Evolutionary conservation across 2,888 invertebrate species (phyloP).

Genomic region (Chalcis sispes): DNA sequence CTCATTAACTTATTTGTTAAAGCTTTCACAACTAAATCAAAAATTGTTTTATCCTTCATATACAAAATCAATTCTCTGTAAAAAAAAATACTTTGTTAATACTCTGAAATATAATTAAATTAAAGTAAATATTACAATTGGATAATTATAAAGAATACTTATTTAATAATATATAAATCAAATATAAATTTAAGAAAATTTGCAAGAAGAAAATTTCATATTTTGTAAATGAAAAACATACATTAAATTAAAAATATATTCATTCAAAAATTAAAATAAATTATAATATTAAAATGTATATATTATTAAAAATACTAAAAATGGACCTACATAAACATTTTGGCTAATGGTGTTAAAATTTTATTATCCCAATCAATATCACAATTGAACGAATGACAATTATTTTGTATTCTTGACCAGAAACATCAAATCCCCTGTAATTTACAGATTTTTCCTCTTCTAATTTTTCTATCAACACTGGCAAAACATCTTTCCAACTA

Average conservation of each 20-base stretch:
- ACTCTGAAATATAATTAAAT: neutral
- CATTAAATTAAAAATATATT: conserved; percentile 13
- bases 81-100: conserved; percentile 15
- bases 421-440: conserved; percentile 79
- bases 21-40: conserved; percentile 80
- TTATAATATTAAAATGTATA: neutral
- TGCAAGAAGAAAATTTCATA: too few relatives aligned
- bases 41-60: conserved; percentile 75
- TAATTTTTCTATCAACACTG: conserved; percentile 80
- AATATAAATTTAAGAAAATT: conserved; percentile 37
- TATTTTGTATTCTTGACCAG: conserved; percentile 80
- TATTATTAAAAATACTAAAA: conserved; percentile 30
- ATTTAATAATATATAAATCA: too few relatives aligned
- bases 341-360: conserved; percentile 80
- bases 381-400: conserved; percentile 81
- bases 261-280: neutral
- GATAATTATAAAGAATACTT: too few relatives aligned
- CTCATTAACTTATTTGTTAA: conserved; percentile 79
- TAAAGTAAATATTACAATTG: conserved; percentile 31
- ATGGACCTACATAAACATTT: conserved; percentile 82
- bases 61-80: conserved; percentile 75
- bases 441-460: conserved; percentile 78
- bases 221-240: neutral
- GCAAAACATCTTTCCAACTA: conserved; percentile 84
- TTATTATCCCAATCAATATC: conserved; percentile 80